phyloP scores from a whole-genome alignment of 2,797 vertebrate genomes.

The Cynopterus sphinx region DNA sequence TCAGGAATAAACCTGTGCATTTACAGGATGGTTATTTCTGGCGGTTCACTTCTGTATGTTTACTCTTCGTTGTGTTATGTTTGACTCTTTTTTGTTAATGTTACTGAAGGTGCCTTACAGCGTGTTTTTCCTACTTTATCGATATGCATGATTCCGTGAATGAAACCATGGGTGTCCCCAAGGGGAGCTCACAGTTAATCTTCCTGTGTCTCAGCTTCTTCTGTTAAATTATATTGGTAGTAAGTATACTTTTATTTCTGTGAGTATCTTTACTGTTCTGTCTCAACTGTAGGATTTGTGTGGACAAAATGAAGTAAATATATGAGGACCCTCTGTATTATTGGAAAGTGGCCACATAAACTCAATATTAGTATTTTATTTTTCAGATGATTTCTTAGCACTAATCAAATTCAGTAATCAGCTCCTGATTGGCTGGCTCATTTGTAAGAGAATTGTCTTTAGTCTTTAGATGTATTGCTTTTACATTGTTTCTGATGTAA shows the following conservation, averaged over 20 bases:
- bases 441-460: slow-evolving; percentile 52
- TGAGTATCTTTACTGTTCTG: background rate
- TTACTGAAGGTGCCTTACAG: background rate
- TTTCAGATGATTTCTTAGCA: slow-evolving; percentile 4
- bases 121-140: background rate
- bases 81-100: slow-evolving; percentile 1
- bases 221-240: background rate
- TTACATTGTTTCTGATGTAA: slow-evolving; percentile 51
- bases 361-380: slow-evolving; percentile 30
- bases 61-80: background rate
- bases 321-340: background rate
- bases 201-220: background rate
- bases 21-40: background rate
- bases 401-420: slow-evolving; percentile 43
- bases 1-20: slow-evolving; percentile 29
- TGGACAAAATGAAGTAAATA: background rate
- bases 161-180: background rate
- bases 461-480: slow-evolving; percentile 50
- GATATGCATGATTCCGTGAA: background rate
- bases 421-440: slow-evolving; percentile 49
- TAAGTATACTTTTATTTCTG: background rate
- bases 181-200: background rate
- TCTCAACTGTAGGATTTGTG: background rate
- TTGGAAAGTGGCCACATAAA: background rate
- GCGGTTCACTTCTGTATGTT: background rate